These are phyloP conservation scores for Lerista edwardsae DNA, from an alignment of 2,797 vertebrate species.

Conservation along the genomic window DNA sequence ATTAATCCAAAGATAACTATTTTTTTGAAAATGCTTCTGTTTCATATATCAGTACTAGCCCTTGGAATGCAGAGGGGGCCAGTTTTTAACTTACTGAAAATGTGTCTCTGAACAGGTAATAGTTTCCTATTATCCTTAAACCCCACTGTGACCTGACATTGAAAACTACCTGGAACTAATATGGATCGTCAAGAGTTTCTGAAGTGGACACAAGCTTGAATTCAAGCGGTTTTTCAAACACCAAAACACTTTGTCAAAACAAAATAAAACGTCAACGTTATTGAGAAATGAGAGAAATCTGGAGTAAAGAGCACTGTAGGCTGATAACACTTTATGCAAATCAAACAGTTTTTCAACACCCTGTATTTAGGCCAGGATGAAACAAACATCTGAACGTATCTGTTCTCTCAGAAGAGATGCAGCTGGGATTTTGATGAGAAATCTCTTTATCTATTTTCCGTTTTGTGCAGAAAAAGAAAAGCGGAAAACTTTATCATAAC, in stretches of 20 bases:
- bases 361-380: constrained; percentile 1
- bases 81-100: neutral
- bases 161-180: constrained; percentile 19
- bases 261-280: neutral
- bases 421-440: constrained; percentile 20
- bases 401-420: constrained; percentile 13
- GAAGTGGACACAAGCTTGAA: constrained; percentile 6
- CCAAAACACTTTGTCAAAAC: constrained; percentile 6
- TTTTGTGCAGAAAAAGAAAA: constrained; percentile 18
- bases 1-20: neutral
- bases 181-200: constrained; percentile 10
- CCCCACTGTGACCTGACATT: neutral
- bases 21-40: neutral
- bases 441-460: neutral
- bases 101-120: neutral
- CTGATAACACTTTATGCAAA: constrained; percentile 15
- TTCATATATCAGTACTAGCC: neutral
- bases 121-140: neutral
- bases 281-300: neutral
- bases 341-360: constrained; percentile 5
- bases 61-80: neutral
- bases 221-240: neutral
- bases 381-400: neutral
- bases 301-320: constrained; percentile 11
- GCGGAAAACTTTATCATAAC: neutral